A percentile compares a stretch with the other conserved stretches of the same genome.
phyloP scores from a whole-genome alignment of 2,113 vertebrate genomes.

The Chionodraco myersi region DNA sequence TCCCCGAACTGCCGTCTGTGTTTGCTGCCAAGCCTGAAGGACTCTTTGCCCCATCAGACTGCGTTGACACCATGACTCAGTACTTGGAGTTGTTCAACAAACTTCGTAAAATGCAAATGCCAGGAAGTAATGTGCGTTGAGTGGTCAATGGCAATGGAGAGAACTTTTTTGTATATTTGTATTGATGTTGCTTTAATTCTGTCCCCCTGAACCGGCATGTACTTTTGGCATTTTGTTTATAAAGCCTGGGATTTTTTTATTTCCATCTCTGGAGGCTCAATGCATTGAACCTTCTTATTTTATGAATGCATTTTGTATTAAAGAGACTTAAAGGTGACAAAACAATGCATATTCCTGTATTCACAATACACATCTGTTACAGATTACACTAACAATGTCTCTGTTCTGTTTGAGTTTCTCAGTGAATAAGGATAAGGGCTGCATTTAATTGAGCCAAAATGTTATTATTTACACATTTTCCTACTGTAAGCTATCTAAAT shows the following conservation, averaged over 20 bases:
- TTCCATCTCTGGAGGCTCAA: conserved; percentile 5
- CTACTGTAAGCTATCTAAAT: too few species aligned
- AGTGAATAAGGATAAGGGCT: neutral
- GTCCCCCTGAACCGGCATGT: conserved; percentile 41
- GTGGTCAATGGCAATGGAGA: neutral
- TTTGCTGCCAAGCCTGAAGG: conserved; percentile 90
- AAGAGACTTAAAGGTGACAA: conserved; percentile 20
- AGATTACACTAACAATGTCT: neutral
- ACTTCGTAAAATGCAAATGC: conserved; percentile 94
- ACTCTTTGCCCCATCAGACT: conserved; percentile 88
- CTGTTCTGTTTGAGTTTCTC: neutral
- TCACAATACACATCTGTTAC: neutral
- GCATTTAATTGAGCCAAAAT: neutral
- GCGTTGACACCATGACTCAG: conserved; percentile 92
- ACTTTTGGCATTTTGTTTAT: conserved; percentile 14
- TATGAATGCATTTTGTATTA: conserved; percentile 27
- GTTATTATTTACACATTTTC: too few species aligned
- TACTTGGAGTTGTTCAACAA: conserved; percentile 98
- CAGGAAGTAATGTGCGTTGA: conserved; percentile 90
- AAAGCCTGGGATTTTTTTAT: conserved; percentile 6
- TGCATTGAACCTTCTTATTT: neutral
- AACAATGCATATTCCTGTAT: too few species aligned
- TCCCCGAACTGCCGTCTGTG: conserved; percentile 88
- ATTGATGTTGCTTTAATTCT: conserved; percentile 40
- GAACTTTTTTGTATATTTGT: conserved; percentile 25